These are phyloP conservation scores for Mesorhabditis belari DNA, from an alignment of 2,888 invertebrate species.

Conservation along the genomic window DNA sequence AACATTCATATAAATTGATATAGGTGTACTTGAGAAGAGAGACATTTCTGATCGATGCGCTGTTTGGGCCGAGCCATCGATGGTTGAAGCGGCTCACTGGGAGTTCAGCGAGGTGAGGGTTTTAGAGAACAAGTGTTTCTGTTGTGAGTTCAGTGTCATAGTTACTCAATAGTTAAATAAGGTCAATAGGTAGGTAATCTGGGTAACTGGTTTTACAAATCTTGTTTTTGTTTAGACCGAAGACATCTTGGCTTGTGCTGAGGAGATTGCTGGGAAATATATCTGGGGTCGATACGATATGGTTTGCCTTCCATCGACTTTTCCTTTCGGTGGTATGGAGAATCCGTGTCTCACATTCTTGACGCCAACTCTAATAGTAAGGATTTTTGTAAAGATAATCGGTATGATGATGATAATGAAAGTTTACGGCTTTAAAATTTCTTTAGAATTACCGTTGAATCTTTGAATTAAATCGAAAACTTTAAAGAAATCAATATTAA, in stretches of 20 bases:
- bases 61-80: conserved; percentile 85
- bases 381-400: too few species aligned
- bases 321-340: conserved; percentile 94
- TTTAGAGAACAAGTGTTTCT: too few species aligned
- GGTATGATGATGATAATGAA: too few species aligned
- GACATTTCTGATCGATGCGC: conserved; percentile 56
- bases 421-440: too few species aligned
- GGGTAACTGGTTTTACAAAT: neutral
- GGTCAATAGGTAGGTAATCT: neutral
- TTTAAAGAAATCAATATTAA: conserved; percentile 48
- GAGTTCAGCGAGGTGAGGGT: conserved; percentile 79
- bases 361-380: conserved; percentile 78
- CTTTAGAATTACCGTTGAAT: neutral
- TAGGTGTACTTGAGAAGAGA: conserved; percentile 61
- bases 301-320: conserved; percentile 81
- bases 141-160: too few species aligned
- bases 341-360: conserved; percentile 92
- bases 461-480: neutral
- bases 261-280: conserved; percentile 44
- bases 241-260: conserved; percentile 28
- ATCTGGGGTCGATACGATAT: conserved; percentile 65
- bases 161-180: neutral
- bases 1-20: neutral
- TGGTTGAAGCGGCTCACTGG: conserved; percentile 74
- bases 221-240: conserved; percentile 19